Evolutionary conservation across 2,797 vertebrate species (phyloP).

Genomic region (Aplochiton taeniatus): DNA sequence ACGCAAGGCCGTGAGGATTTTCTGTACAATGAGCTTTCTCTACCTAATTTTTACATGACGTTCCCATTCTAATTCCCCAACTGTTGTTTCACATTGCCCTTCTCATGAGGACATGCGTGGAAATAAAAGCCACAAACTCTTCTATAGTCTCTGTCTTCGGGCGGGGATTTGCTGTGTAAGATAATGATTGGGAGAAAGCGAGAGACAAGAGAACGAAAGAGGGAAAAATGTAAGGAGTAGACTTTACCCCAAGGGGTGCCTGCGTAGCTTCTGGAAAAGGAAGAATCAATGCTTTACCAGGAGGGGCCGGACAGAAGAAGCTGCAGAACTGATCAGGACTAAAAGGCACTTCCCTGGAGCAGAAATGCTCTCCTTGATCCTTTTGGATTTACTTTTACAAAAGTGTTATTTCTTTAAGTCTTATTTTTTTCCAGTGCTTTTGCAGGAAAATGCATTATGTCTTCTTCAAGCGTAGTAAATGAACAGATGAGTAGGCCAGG

Average conservation of each 20-base stretch:
- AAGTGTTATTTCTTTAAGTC: slow-evolving; percentile 42
- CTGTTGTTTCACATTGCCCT: no score
- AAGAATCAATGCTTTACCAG: slow-evolving; percentile 46
- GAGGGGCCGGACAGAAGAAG: slow-evolving; percentile 21
- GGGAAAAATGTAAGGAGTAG: slow-evolving; percentile 15
- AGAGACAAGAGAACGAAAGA: slow-evolving; percentile 7
- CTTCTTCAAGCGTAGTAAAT: not conserved
- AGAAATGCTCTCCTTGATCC: not conserved
- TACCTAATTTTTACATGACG: slow-evolving; percentile 41
- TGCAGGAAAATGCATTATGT: slow-evolving; percentile 17
- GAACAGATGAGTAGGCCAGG: no score
- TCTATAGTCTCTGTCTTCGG: no score
- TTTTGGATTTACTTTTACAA: slow-evolving; percentile 36
- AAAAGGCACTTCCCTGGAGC: not conserved
- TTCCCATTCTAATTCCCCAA: slow-evolving; percentile 37
- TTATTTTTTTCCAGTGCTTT: slow-evolving; percentile 32
- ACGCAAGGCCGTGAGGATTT: not conserved
- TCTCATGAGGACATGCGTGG: no score
- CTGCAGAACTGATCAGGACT: slow-evolving; percentile 12
- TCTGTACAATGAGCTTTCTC: not conserved
- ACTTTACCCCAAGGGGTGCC: not conserved
- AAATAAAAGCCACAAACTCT: no score
- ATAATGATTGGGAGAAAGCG: slow-evolving; percentile 14
- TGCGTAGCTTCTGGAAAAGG: slow-evolving; percentile 18
- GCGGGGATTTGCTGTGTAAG: not conserved